Percentiles rank a stretch among this genome's conserved stretches.
Evolutionary conservation across 1,140 invertebrate genomes (phyloP).

Genomic region (Monochamus saltuarius): DNA sequence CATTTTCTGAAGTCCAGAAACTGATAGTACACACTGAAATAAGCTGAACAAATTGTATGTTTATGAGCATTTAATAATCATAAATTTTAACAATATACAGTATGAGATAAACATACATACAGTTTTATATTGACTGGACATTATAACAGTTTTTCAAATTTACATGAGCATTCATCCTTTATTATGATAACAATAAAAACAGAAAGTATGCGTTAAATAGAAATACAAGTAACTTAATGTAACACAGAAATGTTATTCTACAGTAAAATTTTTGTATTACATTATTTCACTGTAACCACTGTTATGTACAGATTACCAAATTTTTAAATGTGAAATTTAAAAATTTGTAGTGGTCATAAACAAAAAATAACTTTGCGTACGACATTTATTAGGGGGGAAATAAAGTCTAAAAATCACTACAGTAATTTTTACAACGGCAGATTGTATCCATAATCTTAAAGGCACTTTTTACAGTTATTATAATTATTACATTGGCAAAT

Average conservation of each 20-base stretch:
- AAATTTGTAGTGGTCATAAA: background rate
- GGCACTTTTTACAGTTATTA: constrained; percentile 49
- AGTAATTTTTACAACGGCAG: constrained; percentile 24
- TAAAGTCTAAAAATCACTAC: constrained; percentile 18
- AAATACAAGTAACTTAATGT: too few species aligned
- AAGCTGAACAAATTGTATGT: constrained; percentile 11
- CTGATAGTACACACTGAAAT: background rate
- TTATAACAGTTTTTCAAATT: constrained; percentile 49
- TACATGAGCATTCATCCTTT: constrained; percentile 47
- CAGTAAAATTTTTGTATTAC: too few species aligned
- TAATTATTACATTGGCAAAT: constrained; percentile 47
- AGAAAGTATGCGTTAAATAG: background rate
- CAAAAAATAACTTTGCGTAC: constrained; percentile 11
- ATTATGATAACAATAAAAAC: constrained; percentile 35
- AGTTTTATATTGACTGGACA: constrained; percentile 52
- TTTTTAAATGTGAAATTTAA: too few species aligned
- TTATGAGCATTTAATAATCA: constrained; percentile 45
- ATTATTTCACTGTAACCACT: too few species aligned
- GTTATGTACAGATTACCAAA: too few species aligned
- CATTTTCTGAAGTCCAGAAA: background rate
- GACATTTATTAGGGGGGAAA: constrained; percentile 13
- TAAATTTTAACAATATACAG: constrained; percentile 50
- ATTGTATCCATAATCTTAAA: constrained; percentile 41
- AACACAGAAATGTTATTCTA: too few species aligned
- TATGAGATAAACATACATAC: constrained; percentile 51